Percentiles rank a stretch among this genome's conserved stretches.
These are phyloP conservation scores for Aleiodes testaceus DNA, from an alignment of 2,888 invertebrate genomes.

Conservation along the genomic window DNA sequence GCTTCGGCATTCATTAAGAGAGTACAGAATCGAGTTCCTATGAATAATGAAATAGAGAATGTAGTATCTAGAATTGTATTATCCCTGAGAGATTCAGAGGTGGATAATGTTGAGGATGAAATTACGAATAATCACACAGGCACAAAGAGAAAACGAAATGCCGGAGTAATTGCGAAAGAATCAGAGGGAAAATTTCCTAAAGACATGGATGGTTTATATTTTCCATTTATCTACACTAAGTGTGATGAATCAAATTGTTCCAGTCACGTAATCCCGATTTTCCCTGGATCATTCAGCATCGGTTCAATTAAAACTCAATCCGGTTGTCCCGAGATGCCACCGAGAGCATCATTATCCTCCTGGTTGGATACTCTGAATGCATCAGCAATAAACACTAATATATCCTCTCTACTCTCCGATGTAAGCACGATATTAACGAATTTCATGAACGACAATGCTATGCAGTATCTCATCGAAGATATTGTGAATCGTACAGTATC, in stretches of 20 bases:
- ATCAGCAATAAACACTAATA: not conserved
- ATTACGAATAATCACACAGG: not conserved
- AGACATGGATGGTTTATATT: not conserved
- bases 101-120: not conserved
- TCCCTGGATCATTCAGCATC: not conserved
- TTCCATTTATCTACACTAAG: not conserved
- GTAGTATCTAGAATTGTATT: conserved; percentile 17
- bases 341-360: conserved; percentile 8
- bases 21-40: conserved; percentile 48
- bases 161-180: no score
- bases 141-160: conserved; percentile 11
- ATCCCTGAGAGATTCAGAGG: not conserved
- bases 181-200: no score
- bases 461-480: conserved; percentile 9
- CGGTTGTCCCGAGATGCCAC: conserved; percentile 12
- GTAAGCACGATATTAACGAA: conserved; percentile 29
- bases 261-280: not conserved
- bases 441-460: conserved; percentile 34
- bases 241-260: not conserved
- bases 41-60: conserved; percentile 29
- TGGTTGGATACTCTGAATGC: conserved; percentile 38
- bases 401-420: conserved; percentile 11
- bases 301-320: no score
- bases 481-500: not conserved
- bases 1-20: conserved; percentile 49